Evolutionary conservation across 1,140 invertebrate species (phyloP).

Genomic region (Leptopilina boulardi): DNA sequence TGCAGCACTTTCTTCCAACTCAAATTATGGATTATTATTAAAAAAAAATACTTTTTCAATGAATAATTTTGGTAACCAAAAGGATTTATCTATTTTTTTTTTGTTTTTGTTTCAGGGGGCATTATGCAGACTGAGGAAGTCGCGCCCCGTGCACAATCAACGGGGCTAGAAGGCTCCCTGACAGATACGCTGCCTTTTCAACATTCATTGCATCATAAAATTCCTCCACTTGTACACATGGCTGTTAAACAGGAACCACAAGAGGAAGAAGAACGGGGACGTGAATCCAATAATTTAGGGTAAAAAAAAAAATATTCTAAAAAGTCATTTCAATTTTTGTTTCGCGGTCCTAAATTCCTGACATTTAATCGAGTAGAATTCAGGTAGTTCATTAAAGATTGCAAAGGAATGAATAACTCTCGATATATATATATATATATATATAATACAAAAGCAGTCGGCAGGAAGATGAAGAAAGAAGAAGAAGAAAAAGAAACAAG

Average conservation of each 20-base stretch:
- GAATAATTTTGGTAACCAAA: too few relatives aligned
- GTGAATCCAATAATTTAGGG: conserved; percentile 11
- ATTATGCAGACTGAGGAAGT: conserved; percentile 77
- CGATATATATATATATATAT: not conserved
- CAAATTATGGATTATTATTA: too few relatives aligned
- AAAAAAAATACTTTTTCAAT: too few relatives aligned
- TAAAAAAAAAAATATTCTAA: too few relatives aligned
- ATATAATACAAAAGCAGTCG: conserved; percentile 29
- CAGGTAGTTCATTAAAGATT: conserved; percentile 27
- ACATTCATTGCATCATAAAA: conserved; percentile 64
- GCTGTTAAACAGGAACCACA: conserved; percentile 74
- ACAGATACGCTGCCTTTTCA: conserved; percentile 62
- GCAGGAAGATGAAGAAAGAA: not conserved
- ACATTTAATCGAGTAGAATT: conserved; percentile 6
- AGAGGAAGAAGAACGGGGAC: conserved; percentile 66
- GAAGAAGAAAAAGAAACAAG: not conserved
- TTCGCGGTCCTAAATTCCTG: not conserved
- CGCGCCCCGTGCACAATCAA: conserved; percentile 70
- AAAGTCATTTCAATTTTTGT: not conserved
- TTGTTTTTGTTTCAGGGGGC: conserved; percentile 66
- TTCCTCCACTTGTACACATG: conserved; percentile 67
- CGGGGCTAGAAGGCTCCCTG: conserved; percentile 67
- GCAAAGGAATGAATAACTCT: conserved; percentile 15
- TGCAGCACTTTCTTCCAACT: conserved; percentile 26
- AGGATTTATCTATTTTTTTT: not conserved